These are phyloP conservation scores for Orthochromis indermauri DNA, from an alignment of 2,113 vertebrate genomes.

Conservation along the genomic window DNA sequence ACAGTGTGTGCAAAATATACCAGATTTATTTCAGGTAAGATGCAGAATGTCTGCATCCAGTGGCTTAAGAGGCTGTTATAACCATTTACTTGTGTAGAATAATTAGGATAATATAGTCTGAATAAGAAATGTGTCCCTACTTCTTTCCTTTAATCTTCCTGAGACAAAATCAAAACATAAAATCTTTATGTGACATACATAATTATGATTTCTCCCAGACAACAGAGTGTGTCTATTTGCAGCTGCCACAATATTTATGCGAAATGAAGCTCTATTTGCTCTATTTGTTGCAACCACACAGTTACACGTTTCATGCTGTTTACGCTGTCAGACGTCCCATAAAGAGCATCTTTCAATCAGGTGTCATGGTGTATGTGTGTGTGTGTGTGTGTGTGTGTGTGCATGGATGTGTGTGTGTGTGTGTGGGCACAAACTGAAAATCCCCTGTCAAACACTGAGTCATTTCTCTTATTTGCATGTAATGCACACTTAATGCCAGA, in stretches of 20 bases:
- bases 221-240: not conserved
- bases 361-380: not conserved
- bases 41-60: not conserved
- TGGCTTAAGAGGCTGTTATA: not conserved
- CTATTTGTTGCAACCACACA: not conserved
- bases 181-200: not conserved
- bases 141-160: not conserved
- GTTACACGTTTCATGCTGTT: not conserved
- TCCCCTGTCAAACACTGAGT: not conserved
- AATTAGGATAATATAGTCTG: not conserved
- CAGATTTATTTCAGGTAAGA: not conserved
- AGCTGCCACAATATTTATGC: not conserved
- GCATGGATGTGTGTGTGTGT: not conserved
- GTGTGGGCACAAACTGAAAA: not conserved
- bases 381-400: not conserved
- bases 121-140: not conserved
- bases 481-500: constrained; percentile 9
- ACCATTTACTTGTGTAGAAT: not conserved
- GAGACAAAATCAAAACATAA: not conserved
- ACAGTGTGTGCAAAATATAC: not conserved
- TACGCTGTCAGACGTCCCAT: not conserved
- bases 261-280: not conserved
- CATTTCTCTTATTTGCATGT: not conserved
- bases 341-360: constrained; percentile 25
- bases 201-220: not conserved